Evolutionary conservation across 1,140 invertebrate genomes (phyloP), one percentile per base, ranked within the genome.

Genomic region (Proales similis): DNA sequence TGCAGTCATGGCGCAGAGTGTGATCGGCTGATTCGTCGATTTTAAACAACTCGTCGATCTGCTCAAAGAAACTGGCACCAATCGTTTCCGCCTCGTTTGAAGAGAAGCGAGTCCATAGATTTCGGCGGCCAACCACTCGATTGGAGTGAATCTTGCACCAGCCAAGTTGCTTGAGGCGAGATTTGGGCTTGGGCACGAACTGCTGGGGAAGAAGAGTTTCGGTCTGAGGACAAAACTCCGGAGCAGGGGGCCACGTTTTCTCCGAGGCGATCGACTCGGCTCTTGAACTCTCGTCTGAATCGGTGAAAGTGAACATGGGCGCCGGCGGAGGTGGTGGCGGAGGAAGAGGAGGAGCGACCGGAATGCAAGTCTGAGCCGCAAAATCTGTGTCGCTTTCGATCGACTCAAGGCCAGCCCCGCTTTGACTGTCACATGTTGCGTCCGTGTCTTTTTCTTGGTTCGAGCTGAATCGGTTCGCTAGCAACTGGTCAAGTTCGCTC

Each of bases 261-360:
- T 14, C 12, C 38, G 20, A 32, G 30, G 17, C n/a, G n/a, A n/a
- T n/a, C n/a, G n/a, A n/a, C n/a, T n/a, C n/a, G n/a, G n/a, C n/a
- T n/a, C n/a, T n/a, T n/a, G n/a, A n/a, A n/a, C n/a, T n/a, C n/a
- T n/a, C n/a, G n/a, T n/a, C n/a, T n/a, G n/a, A n/a, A n/a, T n/a
- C n/a, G n/a, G n/a, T 53, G 33, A 20, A 53, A 53, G 6, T 24
- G 48, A 53, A 53, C 38, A 38, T 53, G 1, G 48, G 29, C 29
- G 42, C 22, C 12, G 48, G 48, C n/a, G 48, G 48, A 11, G 48
- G 48, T 36, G 48, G 48, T 38, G 48, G 48, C 9, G 48, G 48
- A 24, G n/a, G n/a, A n/a, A n/a, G n/a, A n/a, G n/a, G n/a, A n/a
- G n/a, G n/a, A n/a, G n/a, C n/a, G n/a, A n/a, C n/a, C n/a, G n/a